A percentile compares a stretch with the other conserved stretches of the same genome.
These are phyloP conservation scores for Lingula anatina DNA, from an alignment of 2,888 invertebrate genomes.

Conservation along the genomic window DNA sequence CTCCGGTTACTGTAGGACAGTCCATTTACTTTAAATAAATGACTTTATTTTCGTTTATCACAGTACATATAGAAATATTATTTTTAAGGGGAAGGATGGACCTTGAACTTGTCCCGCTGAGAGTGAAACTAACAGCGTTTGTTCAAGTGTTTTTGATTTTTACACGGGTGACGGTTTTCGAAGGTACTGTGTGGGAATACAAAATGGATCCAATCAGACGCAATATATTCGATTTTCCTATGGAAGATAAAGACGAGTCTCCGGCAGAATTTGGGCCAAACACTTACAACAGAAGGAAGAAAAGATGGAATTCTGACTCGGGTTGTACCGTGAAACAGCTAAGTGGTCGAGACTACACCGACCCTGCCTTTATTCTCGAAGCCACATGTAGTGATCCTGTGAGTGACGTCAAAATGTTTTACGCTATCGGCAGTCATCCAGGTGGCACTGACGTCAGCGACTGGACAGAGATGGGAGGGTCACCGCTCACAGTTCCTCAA, in stretches of 20 bases:
- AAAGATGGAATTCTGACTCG: neutral
- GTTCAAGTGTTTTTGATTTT: too few species aligned
- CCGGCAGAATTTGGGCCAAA: neutral
- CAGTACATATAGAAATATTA: too few species aligned
- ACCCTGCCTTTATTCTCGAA: constrained; percentile 21
- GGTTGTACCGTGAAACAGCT: constrained; percentile 21
- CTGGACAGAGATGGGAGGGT: neutral
- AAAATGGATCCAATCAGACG: too few species aligned
- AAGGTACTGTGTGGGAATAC: too few species aligned
- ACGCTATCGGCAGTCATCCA: constrained; percentile 20
- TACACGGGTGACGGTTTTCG: too few species aligned
- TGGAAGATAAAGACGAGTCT: neutral
- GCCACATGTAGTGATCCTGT: constrained; percentile 18
- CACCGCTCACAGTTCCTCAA: neutral
- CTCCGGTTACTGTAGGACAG: too few species aligned
- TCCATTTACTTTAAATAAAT: too few species aligned
- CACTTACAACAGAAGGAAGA: neutral
- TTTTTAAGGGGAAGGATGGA: too few species aligned
- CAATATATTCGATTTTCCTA: neutral
- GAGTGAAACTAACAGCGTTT: too few species aligned
- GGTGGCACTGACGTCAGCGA: constrained; percentile 12
- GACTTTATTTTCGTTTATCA: too few species aligned
- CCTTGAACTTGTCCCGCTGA: too few species aligned
- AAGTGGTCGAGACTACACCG: constrained; percentile 13
- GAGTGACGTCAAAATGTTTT: constrained; percentile 19